Evolutionary conservation across 2,797 vertebrate genomes (phyloP).

Genomic region (Neomorphus geoffroyi): DNA sequence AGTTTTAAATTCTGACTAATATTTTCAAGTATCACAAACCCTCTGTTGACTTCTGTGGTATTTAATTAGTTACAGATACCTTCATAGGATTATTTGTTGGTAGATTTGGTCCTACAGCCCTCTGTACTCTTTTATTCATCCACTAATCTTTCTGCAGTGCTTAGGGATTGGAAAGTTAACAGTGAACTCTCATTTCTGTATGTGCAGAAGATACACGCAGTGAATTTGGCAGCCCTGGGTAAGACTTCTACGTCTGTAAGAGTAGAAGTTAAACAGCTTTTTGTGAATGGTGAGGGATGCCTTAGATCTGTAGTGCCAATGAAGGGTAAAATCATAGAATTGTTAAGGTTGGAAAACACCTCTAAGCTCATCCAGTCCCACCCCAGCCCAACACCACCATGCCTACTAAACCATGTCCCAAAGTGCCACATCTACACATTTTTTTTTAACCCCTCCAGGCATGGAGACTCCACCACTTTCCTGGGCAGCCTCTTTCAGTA

Average conservation of each 20-base stretch:
- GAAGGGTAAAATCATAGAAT: background rate
- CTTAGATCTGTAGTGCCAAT: background rate
- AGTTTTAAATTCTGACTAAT: background rate
- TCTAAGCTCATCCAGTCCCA: too few species aligned
- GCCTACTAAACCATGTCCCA: too few species aligned
- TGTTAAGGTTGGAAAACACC: too few species aligned
- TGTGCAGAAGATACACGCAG: background rate
- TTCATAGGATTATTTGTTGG: background rate
- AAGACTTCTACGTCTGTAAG: background rate
- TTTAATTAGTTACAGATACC: too few species aligned
- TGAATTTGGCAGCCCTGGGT: background rate
- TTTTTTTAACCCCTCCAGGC: too few species aligned
- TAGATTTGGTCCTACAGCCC: background rate
- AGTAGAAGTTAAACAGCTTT: background rate
- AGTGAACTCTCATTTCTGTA: background rate
- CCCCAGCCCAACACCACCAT: too few species aligned
- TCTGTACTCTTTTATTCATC: background rate
- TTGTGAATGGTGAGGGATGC: background rate
- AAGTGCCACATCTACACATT: too few species aligned
- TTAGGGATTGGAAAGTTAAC: background rate
- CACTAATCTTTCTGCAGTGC: background rate
- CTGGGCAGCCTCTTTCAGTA: too few species aligned
- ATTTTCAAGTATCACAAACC: background rate
- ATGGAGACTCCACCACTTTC: too few species aligned
- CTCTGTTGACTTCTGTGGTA: background rate